phyloP scores from a whole-genome alignment of 2,888 invertebrate genomes.

The Diarsia rubi region DNA sequence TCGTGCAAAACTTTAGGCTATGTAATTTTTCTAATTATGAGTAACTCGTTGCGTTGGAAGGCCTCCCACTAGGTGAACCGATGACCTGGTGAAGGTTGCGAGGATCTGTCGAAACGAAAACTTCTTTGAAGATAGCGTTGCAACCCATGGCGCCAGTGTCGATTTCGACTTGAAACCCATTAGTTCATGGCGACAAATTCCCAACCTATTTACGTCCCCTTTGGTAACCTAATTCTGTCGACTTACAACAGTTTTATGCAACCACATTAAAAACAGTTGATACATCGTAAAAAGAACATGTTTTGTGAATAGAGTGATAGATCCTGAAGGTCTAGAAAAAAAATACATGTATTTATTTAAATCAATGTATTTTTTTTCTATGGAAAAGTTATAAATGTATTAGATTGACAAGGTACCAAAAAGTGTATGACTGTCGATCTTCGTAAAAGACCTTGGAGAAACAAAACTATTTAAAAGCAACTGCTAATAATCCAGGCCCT shows the following conservation, averaged over 20 bases:
- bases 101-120: neutral
- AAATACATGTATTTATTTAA: too few species aligned
- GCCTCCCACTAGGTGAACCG: too few species aligned
- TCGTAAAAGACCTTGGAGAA: neutral
- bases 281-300: neutral
- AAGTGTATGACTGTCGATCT: neutral
- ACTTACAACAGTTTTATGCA: slow-evolving; percentile 37
- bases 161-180: slow-evolving; percentile 35
- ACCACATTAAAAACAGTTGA: slow-evolving; percentile 20
- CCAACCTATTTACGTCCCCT: slow-evolving; percentile 49
- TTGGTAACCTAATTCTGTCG: slow-evolving; percentile 47
- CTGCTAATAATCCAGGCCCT: neutral
- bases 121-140: neutral
- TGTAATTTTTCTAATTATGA: neutral
- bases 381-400: neutral
- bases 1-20: neutral
- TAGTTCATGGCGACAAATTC: slow-evolving; percentile 48
- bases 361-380: too few species aligned
- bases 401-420: neutral
- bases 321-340: too few species aligned
- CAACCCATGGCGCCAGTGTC: neutral
- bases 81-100: too few species aligned
- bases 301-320: neutral
- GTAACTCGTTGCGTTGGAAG: neutral
- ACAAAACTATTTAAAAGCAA: neutral